Percentiles rank a stretch among this genome's conserved stretches.
These are phyloP conservation scores for Tachina fera DNA, from an alignment of 2,888 invertebrate species.

Conservation along the genomic window DNA sequence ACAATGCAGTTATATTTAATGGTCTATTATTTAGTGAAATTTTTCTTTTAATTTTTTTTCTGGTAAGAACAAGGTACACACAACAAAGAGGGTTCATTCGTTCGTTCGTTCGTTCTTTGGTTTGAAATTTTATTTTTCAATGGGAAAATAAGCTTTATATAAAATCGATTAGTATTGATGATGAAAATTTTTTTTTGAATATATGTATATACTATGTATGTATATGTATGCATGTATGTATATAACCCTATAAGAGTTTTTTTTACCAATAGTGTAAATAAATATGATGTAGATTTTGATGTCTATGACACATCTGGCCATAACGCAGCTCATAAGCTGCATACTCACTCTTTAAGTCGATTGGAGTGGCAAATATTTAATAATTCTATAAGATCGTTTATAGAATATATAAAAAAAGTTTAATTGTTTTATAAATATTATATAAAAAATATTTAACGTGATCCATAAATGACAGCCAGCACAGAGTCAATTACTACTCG, in stretches of 20 bases:
- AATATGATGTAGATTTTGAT: neutral
- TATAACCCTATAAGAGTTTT: neutral
- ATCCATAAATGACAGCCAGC: too few species aligned
- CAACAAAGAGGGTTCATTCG: conserved; percentile 23
- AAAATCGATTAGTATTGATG: conserved; percentile 68
- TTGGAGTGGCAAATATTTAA: too few species aligned
- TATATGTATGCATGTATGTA: too few species aligned
- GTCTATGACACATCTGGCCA: too few species aligned
- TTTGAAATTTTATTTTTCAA: conserved; percentile 33
- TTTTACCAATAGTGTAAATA: conserved; percentile 12
- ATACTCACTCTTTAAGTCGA: too few species aligned
- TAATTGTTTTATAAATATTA: too few species aligned
- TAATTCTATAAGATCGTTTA: too few species aligned
- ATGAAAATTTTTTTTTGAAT: conserved; percentile 43
- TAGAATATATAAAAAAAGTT: too few species aligned
- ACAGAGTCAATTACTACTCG: too few species aligned
- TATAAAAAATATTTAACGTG: too few species aligned
- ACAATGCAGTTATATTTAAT: conserved; percentile 81
- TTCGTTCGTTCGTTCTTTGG: neutral
- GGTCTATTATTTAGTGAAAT: conserved; percentile 68
- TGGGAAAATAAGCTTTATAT: conserved; percentile 54
- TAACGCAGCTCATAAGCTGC: too few species aligned
- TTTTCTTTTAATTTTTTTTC: conserved; percentile 65
- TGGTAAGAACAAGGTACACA: conserved; percentile 10
- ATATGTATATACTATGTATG: too few species aligned